A percentile compares a stretch with the other conserved stretches of the same genome.
These are phyloP conservation scores for Trichomycterus rosablanca DNA, from an alignment of 2,113 vertebrate genomes.

Conservation along the genomic window DNA sequence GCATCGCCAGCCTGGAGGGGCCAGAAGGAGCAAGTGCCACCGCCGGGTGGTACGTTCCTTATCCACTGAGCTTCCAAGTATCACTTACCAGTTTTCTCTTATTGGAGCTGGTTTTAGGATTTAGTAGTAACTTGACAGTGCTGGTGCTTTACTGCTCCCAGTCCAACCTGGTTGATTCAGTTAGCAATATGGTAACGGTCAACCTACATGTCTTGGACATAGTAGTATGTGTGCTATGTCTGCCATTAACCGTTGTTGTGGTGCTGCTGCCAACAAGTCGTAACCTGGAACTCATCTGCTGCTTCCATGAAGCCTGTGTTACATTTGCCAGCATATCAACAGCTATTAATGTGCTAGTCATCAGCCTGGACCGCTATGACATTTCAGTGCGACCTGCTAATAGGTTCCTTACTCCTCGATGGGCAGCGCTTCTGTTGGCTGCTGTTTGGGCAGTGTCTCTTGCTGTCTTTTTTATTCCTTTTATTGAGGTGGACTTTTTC, in stretches of 20 bases:
- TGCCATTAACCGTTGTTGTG: slow-evolving; percentile 93
- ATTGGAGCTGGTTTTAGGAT: slow-evolving; percentile 94
- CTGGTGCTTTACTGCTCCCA: slow-evolving; percentile 98
- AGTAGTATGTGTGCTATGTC: slow-evolving; percentile 93
- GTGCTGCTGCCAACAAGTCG: slow-evolving; percentile 87
- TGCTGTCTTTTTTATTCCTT: slow-evolving; percentile 92
- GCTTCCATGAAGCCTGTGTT: slow-evolving; percentile 98
- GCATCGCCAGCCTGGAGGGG: slow-evolving; percentile 16
- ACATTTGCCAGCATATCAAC: slow-evolving; percentile 96
- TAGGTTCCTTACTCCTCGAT: slow-evolving; percentile 92
- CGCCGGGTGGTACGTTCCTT: slow-evolving; percentile 60
- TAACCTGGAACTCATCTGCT: slow-evolving; percentile 90
- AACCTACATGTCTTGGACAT: slow-evolving; percentile 97
- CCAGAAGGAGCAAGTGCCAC: slow-evolving; percentile 7
- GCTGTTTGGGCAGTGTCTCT: slow-evolving; percentile 93
- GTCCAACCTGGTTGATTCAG: slow-evolving; percentile 97
- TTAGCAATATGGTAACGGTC: slow-evolving; percentile 98
- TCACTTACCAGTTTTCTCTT: slow-evolving; percentile 94
- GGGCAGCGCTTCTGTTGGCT: slow-evolving; percentile 85
- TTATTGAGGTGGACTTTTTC: slow-evolving; percentile 95
- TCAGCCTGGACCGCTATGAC: slow-evolving; percentile 95
- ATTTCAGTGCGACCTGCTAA: slow-evolving; percentile 98
- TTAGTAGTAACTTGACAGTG: slow-evolving; percentile 97
- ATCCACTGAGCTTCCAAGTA: slow-evolving; percentile 90
- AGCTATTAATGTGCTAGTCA: slow-evolving; percentile 93